phyloP scores from a whole-genome alignment of 2,888 invertebrate genomes.

The Cataglyphis cursor region DNA sequence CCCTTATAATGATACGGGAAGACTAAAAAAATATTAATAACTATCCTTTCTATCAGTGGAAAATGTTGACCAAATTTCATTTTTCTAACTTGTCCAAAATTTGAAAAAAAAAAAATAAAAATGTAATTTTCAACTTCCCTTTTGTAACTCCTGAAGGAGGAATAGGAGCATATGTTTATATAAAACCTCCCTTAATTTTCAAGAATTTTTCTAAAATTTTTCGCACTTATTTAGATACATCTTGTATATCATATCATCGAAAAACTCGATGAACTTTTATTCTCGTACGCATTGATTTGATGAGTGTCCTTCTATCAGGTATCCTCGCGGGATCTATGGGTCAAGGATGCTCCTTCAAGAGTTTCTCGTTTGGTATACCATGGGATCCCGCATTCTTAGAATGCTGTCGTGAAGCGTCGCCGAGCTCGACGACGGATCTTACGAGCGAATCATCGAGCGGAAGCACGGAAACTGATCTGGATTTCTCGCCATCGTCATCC shows the following conservation, averaged over 20 bases:
- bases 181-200: too few species aligned
- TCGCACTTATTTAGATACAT: too few species aligned
- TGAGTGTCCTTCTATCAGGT: conserved; percentile 84
- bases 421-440: conserved; percentile 72
- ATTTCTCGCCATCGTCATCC: conserved; percentile 11
- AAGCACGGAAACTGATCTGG: conserved; percentile 50
- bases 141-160: too few species aligned
- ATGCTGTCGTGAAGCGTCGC: conserved; percentile 88
- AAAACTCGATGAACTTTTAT: neutral
- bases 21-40: too few species aligned
- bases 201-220: too few species aligned
- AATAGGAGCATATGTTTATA: too few species aligned
- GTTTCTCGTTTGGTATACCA: conserved; percentile 88
- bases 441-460: conserved; percentile 61
- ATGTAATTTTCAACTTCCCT: too few species aligned
- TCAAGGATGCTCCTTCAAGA: conserved; percentile 88
- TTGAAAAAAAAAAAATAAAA: too few species aligned
- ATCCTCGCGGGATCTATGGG: conserved; percentile 89
- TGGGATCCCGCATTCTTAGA: conserved; percentile 89
- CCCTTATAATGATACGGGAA: too few species aligned
- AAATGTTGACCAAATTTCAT: too few species aligned
- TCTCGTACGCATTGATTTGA: neutral
- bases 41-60: too few species aligned
- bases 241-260: neutral
- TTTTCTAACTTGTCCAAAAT: too few species aligned